phyloP scores from a whole-genome alignment of 64 coral and sea anemone genomes.

The Montipora capricornis region DNA sequence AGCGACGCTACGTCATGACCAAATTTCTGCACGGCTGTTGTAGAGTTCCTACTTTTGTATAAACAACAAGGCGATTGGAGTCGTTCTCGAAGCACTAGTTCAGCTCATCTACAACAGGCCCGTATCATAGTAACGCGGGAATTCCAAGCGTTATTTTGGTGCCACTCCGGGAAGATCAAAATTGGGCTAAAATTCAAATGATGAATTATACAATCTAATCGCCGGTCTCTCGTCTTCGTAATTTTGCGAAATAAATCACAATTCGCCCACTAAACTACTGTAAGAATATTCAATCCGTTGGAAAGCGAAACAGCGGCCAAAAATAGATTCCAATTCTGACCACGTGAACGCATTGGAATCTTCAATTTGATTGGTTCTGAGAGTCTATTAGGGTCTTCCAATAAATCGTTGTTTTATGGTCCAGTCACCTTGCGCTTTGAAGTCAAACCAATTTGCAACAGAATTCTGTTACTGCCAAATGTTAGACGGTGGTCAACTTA shows the following conservation, averaged over 20 bases:
- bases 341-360: slow-evolving; percentile 84
- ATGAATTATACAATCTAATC: background rate
- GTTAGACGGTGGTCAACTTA: too few relatives aligned
- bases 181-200: background rate
- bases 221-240: background rate
- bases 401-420: too few relatives aligned
- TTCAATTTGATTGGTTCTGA: slow-evolving; percentile 33
- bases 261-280: background rate
- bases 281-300: too few relatives aligned
- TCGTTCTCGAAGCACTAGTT: background rate
- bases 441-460: too few relatives aligned
- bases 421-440: too few relatives aligned
- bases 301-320: background rate
- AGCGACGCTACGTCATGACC: slow-evolving; percentile 21
- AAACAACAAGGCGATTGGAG: background rate
- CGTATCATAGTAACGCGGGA: slow-evolving; percentile 73
- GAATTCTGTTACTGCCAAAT: too few relatives aligned
- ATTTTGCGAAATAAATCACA: background rate
- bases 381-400: background rate
- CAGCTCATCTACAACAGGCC: background rate
- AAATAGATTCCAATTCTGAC: slow-evolving; percentile 40
- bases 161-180: background rate
- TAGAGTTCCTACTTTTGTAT: background rate
- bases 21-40: background rate
- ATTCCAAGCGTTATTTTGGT: slow-evolving; percentile 28